Percentiles rank a stretch among this genome's conserved stretches.
phyloP scores from a whole-genome alignment of 2,888 invertebrate species.

The Rhorus exstirpatorius region DNA sequence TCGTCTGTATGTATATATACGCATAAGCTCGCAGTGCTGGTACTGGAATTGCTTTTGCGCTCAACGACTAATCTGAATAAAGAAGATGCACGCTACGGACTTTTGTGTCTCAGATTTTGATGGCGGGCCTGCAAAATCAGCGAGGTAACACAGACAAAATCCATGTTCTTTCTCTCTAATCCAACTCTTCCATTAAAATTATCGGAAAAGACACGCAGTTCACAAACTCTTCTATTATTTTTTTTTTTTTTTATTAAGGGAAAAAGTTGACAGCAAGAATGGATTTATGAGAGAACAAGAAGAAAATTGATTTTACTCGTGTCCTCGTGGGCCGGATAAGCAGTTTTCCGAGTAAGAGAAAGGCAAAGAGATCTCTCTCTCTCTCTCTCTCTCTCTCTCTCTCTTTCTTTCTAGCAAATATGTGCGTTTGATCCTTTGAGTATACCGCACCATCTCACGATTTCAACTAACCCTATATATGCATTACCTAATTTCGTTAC shows the following conservation, averaged over 20 bases:
- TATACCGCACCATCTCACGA: neutral
- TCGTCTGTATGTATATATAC: constrained; percentile 33
- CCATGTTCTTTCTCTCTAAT: neutral
- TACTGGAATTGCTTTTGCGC: constrained; percentile 57
- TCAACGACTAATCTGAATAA: constrained; percentile 45
- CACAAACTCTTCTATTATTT: neutral
- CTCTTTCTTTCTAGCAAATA: constrained; percentile 3
- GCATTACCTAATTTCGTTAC: neutral
- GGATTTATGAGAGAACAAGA: neutral
- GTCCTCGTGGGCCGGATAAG: neutral
- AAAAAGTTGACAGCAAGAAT: neutral
- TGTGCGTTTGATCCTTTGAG: constrained; percentile 3
- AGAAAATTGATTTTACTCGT: neutral
- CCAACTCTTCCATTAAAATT: neutral
- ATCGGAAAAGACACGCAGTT: neutral
- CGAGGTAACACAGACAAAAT: constrained; percentile 2
- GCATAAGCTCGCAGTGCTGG: constrained; percentile 15
- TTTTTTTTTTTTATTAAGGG: neutral
- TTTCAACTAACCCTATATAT: constrained; percentile 13
- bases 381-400: neutral
- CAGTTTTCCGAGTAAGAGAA: neutral
- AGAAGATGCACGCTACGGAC: neutral
- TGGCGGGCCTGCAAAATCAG: neutral
- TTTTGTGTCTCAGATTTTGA: neutral
- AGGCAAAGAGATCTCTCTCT: constrained; percentile 1